A percentile compares a stretch with the other conserved stretches of the same genome.
These are phyloP conservation scores for Ochotona princeps DNA, from an alignment of 2,113 vertebrate genomes.

Conservation along the genomic window DNA sequence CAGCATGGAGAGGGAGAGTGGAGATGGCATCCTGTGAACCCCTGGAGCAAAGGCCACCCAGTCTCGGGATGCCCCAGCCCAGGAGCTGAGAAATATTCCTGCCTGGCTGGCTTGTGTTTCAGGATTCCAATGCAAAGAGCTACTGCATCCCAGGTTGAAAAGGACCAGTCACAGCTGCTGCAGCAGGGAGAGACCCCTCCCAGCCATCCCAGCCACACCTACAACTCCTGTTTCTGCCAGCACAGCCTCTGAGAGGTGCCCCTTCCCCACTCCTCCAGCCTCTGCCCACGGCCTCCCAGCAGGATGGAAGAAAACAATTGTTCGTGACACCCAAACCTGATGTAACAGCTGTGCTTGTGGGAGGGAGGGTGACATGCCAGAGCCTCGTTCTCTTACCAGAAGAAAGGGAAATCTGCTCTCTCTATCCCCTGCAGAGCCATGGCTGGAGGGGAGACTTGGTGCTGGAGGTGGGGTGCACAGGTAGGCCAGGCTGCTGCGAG, in stretches of 20 bases:
- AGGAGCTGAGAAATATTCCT: neutral
- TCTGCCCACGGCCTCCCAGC: neutral
- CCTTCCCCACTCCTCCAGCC: neutral
- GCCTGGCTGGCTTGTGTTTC: neutral
- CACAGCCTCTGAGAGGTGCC: neutral
- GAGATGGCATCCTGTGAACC: neutral
- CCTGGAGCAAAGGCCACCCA: neutral
- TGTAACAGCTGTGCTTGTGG: no score
- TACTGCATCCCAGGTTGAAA: neutral
- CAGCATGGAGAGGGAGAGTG: neutral
- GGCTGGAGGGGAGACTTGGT: no score
- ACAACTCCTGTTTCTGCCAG: no score
- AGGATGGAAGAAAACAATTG: neutral
- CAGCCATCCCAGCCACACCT: neutral
- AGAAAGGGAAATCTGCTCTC: neutral
- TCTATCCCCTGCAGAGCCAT: neutral
- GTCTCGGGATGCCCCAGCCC: neutral
- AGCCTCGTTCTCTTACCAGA: neutral
- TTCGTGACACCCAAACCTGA: neutral
- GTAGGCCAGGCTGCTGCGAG: neutral
- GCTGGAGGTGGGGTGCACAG: no score
- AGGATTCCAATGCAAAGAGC: neutral
- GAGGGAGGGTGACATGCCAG: neutral
- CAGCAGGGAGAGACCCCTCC: neutral
- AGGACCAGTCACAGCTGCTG: fast-evolving